phyloP scores from a whole-genome alignment of 2,797 vertebrate genomes.

The Bufotes viridis region DNA sequence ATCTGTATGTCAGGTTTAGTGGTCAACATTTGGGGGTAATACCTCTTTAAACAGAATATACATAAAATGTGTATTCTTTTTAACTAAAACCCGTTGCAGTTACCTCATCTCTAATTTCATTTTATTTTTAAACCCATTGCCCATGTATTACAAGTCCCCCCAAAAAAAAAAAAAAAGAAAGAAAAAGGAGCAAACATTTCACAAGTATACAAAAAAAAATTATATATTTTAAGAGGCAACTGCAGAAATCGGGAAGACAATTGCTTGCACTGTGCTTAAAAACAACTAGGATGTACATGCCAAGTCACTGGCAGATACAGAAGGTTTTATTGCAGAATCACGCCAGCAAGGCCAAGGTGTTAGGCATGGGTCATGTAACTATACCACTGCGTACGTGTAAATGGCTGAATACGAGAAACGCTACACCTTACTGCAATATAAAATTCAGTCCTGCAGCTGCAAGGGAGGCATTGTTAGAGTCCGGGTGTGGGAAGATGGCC shows the following conservation, averaged over 20 bases:
- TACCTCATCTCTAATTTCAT: neutral
- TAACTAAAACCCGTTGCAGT: neutral
- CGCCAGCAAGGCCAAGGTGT: neutral
- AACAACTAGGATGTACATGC: neutral
- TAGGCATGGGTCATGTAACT: neutral
- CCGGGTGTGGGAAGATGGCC: neutral
- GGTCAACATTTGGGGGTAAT: neutral
- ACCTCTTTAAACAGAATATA: slow-evolving; percentile 8
- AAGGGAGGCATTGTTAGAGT: too few relatives aligned
- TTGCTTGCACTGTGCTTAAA: neutral
- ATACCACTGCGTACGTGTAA: neutral
- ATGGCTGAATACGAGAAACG: neutral
- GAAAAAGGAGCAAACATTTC: neutral
- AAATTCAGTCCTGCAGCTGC: too few relatives aligned
- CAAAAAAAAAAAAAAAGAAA: neutral
- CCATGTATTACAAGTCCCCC: neutral
- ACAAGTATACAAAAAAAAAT: neutral
- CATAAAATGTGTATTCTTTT: neutral
- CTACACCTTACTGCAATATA: neutral
- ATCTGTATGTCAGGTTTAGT: neutral
- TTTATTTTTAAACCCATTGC: neutral
- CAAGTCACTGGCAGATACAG: neutral
- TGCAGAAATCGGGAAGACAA: slow-evolving; percentile 1
- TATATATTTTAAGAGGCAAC: neutral
- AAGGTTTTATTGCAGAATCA: slow-evolving; percentile 11